Conservation (phyloP, 2,797 vertebrate species). For the Microctenopoma steveboyesi region DNA sequence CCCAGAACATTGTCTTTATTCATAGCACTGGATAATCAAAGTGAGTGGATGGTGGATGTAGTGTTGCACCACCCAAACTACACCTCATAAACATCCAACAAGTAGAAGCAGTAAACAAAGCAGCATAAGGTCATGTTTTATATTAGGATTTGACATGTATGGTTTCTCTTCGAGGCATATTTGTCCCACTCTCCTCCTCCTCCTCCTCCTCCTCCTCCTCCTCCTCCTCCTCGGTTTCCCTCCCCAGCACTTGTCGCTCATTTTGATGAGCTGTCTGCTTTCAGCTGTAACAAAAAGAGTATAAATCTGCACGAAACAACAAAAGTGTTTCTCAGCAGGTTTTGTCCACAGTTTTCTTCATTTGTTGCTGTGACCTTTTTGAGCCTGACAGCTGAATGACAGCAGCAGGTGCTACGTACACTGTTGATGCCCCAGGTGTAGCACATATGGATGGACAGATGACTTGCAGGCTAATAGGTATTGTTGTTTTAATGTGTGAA, state of each 20-base stretch:
- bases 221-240: constrained; percentile 31
- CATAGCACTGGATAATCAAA: constrained; percentile 18
- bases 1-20: constrained; percentile 1
- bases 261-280: constrained; percentile 52
- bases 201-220: background rate
- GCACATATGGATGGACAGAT: background rate
- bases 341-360: constrained; percentile 16
- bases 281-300: constrained; percentile 35
- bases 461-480: constrained; percentile 1
- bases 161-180: constrained; percentile 29
- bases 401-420: background rate
- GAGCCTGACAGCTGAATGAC: constrained; percentile 21
- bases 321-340: constrained; percentile 13
- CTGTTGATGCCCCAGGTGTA: background rate
- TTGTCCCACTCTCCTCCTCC: constrained; percentile 27
- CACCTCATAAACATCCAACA: constrained; percentile 17
- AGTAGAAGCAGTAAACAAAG: background rate
- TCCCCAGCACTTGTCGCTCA: constrained; percentile 55
- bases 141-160: constrained; percentile 9
- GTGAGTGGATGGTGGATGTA: constrained; percentile 9
- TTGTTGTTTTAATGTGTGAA: background rate
- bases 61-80: constrained; percentile 5
- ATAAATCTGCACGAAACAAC: constrained; percentile 29
- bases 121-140: constrained; percentile 20
- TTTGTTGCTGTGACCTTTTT: constrained; percentile 49